Evolutionary conservation across 2,888 invertebrate species (phyloP), one percentile per base, ranked within the genome.

Genomic region (Galerucella calmariensis): DNA sequence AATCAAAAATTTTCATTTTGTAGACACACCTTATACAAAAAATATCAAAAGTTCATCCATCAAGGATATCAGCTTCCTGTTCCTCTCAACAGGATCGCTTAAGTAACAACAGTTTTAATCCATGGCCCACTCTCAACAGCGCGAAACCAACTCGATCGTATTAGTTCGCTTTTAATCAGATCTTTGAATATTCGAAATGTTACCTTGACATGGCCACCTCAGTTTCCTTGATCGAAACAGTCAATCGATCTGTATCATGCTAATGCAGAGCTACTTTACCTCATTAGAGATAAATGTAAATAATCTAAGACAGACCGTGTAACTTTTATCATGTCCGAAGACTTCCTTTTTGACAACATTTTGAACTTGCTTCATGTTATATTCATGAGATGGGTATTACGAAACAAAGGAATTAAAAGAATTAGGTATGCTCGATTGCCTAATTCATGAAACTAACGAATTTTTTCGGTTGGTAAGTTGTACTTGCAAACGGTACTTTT

Each of bases 211-310:
- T 72, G 78, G 75, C 79, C 80, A 81, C 81, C 81, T 78, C 76
- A 72, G 78, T 73, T 76, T 77, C 73, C 76, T 77, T 79, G 80
- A 81, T 79, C 77, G 73, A 77, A 78, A 74, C 73, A 79, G 79
- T 72, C 75, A 77, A 79, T 78, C 74, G 81, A 81, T 81, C 78
- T 71, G 79, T 81, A 81, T 81, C 81, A 81, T 81, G 81, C 79
- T 79, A 81, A 81, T 81, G 80, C 63, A 56, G 67, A 44, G 66
- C 77, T 80, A 81, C 44, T 72, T 82, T 81, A 81, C 80, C 83
- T 81, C 82, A 83, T 83, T 84, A 82, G 81, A 82, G 81, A 81
- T 84, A 83, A 81, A 83, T 82, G 82, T 84, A 83, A 84, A 83
- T 83, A 83, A 80, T 75, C 75, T 78, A 78, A 73, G 65, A 67